A percentile compares a stretch with the other conserved stretches of the same genome.
These are phyloP conservation scores for Catocala nupta DNA, from an alignment of 2,888 invertebrate species.

Conservation along the genomic window DNA sequence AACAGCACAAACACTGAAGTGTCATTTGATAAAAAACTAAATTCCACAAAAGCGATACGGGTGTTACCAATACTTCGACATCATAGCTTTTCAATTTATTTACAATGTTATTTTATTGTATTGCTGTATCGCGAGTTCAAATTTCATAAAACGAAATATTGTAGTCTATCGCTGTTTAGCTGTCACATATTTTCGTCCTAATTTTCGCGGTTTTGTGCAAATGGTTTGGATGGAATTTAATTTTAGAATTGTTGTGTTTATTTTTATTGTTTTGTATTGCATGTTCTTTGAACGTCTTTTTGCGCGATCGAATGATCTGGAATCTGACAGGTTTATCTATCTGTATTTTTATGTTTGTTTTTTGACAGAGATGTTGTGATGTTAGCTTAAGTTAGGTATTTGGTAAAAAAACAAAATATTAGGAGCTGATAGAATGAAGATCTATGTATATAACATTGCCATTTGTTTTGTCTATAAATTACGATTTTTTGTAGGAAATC, in stretches of 20 bases:
- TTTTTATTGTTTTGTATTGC: background rate
- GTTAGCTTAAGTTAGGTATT: too few species aligned
- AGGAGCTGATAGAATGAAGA: too few species aligned
- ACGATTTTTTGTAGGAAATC: too few species aligned
- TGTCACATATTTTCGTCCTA: slow-evolving; percentile 28
- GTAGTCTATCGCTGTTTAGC: slow-evolving; percentile 23
- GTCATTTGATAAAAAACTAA: slow-evolving; percentile 63
- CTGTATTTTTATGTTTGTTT: too few species aligned
- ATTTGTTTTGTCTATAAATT: too few species aligned
- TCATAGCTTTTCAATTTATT: slow-evolving; percentile 37
- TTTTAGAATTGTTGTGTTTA: background rate
- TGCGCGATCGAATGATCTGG: background rate
- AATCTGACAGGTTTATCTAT: too few species aligned
- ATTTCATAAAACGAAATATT: slow-evolving; percentile 33
- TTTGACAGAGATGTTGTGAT: too few species aligned
- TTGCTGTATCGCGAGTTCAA: slow-evolving; percentile 39
- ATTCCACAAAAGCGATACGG: slow-evolving; percentile 49
- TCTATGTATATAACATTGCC: too few species aligned
- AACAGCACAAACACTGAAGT: slow-evolving; percentile 38
- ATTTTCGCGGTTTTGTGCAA: slow-evolving; percentile 18
- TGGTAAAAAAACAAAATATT: too few species aligned
- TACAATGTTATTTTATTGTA: slow-evolving; percentile 40
- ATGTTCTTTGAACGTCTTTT: background rate
- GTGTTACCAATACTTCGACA: slow-evolving; percentile 42
- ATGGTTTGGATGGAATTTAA: slow-evolving; percentile 3